Base-by-base conservation (phyloP, 1,140 invertebrate species). In the Drosophila ohnishii region DNA sequence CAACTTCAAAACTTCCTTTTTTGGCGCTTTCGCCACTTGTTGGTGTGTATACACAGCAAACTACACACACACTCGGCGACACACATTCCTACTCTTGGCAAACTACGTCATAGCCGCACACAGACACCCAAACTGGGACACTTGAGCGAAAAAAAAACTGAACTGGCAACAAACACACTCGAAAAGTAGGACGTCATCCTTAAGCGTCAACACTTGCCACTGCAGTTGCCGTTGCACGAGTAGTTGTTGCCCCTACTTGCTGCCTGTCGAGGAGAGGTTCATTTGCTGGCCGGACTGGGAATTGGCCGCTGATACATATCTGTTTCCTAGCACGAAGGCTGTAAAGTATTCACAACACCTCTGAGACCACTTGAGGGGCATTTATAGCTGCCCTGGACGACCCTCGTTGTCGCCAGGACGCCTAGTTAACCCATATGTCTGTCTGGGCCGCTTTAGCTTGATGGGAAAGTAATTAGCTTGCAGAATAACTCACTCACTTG, bases 171-270 rank as follows among this genome's bases (percentile, higher is more conserved):
- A 47, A 70, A 69, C 53, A 74, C 60, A 74, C 60, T 64, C 62
- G 50, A 59, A 82, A 86, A 86, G 76, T 86, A 73, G 82, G 83
- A 87, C 75, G 79, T 82, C 75, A 87, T 86, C 75, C 75, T 78
- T 75, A 85, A 87, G 56, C 77, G 66, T 82, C 66, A 73, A 82
- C 66, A 82, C 62, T 81, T 74, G 59, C 64, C 67, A 60, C 32
- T 56, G 32, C 50, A 40, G 50, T 56, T 53, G 37, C 39, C 30
- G 42, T 35, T 63, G 47, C 55, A 59, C 34, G 19, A 53, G 32
- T 16, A 32, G 51, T 25, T 61, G 51, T 25, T 61, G 28, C 32
- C 51, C 30, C 48, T 19, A 30, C 42, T 47, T 60, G 39, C 39
- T 42, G 40, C 30, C 30, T 42, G 16, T 10, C 35, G 42, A 35